A percentile compares a stretch with the other conserved stretches of the same genome.
Conservation (phyloP, 2,888 invertebrate species). For the Blastobasis adustella region DNA sequence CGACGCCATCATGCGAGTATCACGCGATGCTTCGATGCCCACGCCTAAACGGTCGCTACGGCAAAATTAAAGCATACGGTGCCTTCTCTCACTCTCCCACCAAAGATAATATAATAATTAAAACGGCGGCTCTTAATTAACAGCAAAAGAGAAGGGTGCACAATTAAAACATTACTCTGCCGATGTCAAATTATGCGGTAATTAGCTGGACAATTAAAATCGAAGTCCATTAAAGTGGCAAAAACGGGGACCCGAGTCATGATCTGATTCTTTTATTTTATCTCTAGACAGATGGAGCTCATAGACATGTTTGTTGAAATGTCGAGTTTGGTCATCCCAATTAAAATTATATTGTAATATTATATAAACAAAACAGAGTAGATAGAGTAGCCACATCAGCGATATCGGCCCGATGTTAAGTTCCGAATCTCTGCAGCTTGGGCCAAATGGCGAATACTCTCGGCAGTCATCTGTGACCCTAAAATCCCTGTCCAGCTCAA, state of each 20-base stretch:
- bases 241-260: constrained; percentile 51
- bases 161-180: constrained; percentile 70
- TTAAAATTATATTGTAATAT: no score
- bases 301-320: no score
- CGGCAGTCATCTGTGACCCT: no score
- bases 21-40: constrained; percentile 24
- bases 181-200: constrained; percentile 64
- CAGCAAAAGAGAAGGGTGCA: constrained; percentile 45
- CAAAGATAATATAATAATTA: constrained; percentile 51
- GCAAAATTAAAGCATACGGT: not conserved
- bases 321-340: no score
- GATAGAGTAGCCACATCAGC: no score
- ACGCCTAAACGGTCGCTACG: constrained; percentile 22
- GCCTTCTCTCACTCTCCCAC: no score
- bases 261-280: constrained; percentile 46
- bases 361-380: no score
- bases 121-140: constrained; percentile 43
- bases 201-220: constrained; percentile 64
- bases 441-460: no score
- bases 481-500: no score
- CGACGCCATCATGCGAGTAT: constrained; percentile 25
- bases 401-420: no score
- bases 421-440: no score
- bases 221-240: constrained; percentile 59
- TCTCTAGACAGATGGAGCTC: constrained; percentile 21